Evolutionary conservation across 1,140 invertebrate species (phyloP), one percentile per base, ranked within the genome.

Genomic region (Diuraphis noxia): DNA sequence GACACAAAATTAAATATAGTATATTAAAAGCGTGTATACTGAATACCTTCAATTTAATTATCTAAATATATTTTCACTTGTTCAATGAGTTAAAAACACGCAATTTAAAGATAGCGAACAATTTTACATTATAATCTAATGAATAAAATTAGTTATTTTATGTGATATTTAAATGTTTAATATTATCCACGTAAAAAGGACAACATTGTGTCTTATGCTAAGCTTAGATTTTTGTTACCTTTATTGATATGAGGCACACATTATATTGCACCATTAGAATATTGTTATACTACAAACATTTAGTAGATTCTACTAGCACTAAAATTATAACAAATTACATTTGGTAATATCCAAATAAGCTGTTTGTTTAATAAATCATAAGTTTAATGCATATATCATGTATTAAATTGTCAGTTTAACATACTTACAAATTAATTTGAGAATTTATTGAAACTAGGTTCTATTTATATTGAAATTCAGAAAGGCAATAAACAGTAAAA

Each of bases 131-230:
- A n/a, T 43, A 41, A 41, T n/a, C 81, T 41, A n/a, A 84, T n/a
- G 81, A 84, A 84, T 84, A 41, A 41, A 84, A 84, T 84, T n/a
- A 84, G 40, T 84, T 13, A 41, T 84, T 84, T 84, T 17, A 84
- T 72, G 81, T 41, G 19, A 84, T n/a, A 17, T 84, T 84, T 72
- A 72, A 72, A 72, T 72, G 56, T n/a, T 63, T 30, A 63, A 41
- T 30, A 84, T 4, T 13, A 30, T 17, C 56, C 17, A 5, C 30
- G 1, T 43, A 9, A 84, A 41, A 84, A 30, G 40, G 30, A 84
- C 81, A 41, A 41, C 81, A 38, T 81, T 72, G 30, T 72, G 23
- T 34, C 36, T 63, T n/a, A 63, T 63, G 56, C 10, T 63, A 79
- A 79, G 17, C 6, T 36, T 36, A 79, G 72, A 36, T 79, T 79